Conservation (phyloP, 2,888 invertebrate genomes). For the Ethmia dodecea region DNA sequence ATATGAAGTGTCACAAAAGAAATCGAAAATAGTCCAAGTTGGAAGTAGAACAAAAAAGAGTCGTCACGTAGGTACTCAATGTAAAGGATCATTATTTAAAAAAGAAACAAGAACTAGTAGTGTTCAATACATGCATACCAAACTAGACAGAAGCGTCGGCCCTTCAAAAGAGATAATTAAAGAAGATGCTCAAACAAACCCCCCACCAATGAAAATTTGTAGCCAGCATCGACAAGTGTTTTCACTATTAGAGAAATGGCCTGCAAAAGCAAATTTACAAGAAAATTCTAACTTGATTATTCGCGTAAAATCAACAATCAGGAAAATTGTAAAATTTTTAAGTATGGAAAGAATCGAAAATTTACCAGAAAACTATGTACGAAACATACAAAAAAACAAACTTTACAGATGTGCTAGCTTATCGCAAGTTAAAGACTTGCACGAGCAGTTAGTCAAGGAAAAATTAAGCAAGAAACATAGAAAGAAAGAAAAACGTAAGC, state of each 20-base stretch:
- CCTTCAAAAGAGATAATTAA: constrained; percentile 18
- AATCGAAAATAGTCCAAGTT: constrained; percentile 33
- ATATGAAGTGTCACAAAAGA: constrained; percentile 4
- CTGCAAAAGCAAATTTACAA: not conserved
- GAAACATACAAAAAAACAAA: no score
- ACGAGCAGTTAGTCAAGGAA: no score
- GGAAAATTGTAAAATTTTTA: not conserved
- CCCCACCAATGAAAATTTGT: constrained; percentile 32
- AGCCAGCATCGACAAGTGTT: constrained; percentile 36
- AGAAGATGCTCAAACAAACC: constrained; percentile 31
- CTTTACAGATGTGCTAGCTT: not conserved
- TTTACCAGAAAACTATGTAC: not conserved
- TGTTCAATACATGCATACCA: constrained; percentile 17
- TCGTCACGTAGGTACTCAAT: constrained; percentile 33
- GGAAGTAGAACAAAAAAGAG: constrained; percentile 22
- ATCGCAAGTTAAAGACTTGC: not conserved
- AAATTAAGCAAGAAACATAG: no score
- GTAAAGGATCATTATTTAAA: constrained; percentile 16
- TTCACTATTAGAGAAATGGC: constrained; percentile 1
- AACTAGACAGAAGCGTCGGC: constrained; percentile 27
- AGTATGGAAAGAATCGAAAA: not conserved
- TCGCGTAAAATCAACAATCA: not conserved
- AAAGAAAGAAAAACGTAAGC: no score
- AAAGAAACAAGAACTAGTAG: constrained; percentile 36
- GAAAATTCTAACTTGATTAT: no score